Evolutionary conservation across 2,797 vertebrate species (phyloP), one percentile per base, ranked within the genome.

Genomic region (Diplodus puntazzo): DNA sequence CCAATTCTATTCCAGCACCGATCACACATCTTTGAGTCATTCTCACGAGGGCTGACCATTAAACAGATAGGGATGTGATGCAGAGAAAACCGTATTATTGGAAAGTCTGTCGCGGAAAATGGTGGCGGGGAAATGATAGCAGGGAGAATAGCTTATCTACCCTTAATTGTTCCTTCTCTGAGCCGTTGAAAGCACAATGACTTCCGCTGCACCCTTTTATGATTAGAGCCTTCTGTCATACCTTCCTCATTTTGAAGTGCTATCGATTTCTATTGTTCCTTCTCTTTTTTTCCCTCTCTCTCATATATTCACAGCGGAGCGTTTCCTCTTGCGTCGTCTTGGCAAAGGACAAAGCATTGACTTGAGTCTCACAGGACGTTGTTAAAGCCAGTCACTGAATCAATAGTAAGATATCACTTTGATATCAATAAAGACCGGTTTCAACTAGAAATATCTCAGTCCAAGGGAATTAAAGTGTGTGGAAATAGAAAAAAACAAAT

Each of bases 131-230:
- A 77, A 75, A 82, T 60, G 88, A 90, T 77, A 83, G 82, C 62
- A 5, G 77, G 81, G 69, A 81, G 78, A 91, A 73, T 30, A 71
- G 84, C 85, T 92, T 91, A 91, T 93, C 89, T 90, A 10, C 14
- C 79, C 77, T 79, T 91, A 92, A 92, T 92, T 93, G 91, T 88
- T 91, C 87, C 73, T 91, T 91, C 78, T 45, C 84, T 55, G 78
- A 90, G 89, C 74, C 85, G 84, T 86, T 87, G 82, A 77, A 87
- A 85, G 84, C 80, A 83, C 89, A 87, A 87, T 82, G 85, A 81
- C 81, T 89, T 84, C 71, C 23, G 21, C 69, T 63, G 82, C 43
- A 69, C 58, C 73, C 39, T 73, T 83, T 87, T 68, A 76, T 77
- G 83, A 90, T 89, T 65, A 61, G 71, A 85, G 75, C 77, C 64